phyloP scores from a whole-genome alignment of 2,888 invertebrate genomes.

The Sialis fuliginosa region DNA sequence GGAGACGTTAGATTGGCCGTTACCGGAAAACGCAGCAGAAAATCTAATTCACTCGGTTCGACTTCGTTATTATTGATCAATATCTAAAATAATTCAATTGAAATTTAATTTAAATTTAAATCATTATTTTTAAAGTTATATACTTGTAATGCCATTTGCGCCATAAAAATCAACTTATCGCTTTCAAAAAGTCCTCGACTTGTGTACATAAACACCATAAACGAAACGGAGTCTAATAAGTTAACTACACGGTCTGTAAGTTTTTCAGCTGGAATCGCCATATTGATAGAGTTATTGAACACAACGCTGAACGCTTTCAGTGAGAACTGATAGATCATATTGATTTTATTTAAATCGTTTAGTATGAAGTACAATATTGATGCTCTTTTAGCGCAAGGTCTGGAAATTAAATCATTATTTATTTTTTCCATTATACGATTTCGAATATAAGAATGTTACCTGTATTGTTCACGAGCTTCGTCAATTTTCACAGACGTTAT shows the following conservation, averaged over 20 bases:
- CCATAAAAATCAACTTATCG: constrained; percentile 80
- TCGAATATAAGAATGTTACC: constrained; percentile 19
- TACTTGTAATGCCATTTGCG: constrained; percentile 71
- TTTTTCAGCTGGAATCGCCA: constrained; percentile 48
- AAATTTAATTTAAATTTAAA: background rate
- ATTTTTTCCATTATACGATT: background rate
- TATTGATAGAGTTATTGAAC: constrained; percentile 66
- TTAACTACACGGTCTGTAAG: constrained; percentile 53
- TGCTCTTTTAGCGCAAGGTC: constrained; percentile 68
- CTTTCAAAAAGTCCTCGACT: constrained; percentile 79
- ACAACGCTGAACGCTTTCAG: constrained; percentile 86
- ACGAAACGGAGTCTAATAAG: constrained; percentile 76
- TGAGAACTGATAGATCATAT: constrained; percentile 91
- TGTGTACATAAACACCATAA: constrained; percentile 72
- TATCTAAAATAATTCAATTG: constrained; percentile 26
- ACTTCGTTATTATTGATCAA: constrained; percentile 47
- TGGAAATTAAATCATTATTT: constrained; percentile 12
- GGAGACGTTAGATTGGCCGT: constrained; percentile 57
- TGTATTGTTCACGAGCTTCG: constrained; percentile 75
- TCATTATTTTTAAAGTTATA: constrained; percentile 1
- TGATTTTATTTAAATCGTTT: constrained; percentile 80
- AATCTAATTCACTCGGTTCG: constrained; percentile 61
- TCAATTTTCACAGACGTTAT: constrained; percentile 76
- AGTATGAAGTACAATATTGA: constrained; percentile 86
- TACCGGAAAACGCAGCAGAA: constrained; percentile 69